Evolutionary conservation across 92 coral and sea anemone genomes (phyloP), one percentile per base, ranked within the genome.

Genomic region (Bergia puertoricense): DNA sequence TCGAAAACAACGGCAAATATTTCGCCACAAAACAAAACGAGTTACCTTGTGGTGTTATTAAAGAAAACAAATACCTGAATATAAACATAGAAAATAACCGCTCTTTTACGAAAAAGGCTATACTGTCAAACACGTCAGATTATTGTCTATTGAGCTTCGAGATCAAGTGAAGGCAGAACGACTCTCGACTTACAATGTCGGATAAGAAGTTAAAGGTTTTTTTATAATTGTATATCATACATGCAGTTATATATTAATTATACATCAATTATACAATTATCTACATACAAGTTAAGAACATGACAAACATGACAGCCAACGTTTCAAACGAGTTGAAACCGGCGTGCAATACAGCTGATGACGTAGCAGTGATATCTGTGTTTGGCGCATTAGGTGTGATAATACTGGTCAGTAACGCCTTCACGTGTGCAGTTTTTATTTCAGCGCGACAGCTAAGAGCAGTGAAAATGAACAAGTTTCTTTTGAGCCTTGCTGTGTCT

Each of bases 401-500:
- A 18, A 90, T 94, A 54, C 85, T 90, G 18, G 46, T 86, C 75
- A 94, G 94, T n/a, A 94, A 94, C 76, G 40, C 85, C 39, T 86
- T 94, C 76, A 90, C 93, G 20, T 88, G 92, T 40, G 88, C 73
- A 5, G 94, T 94, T 16, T 94, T 94, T 67, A 68, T 94, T 38
- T 89, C 92, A 11, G 88, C 89, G 16, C 89, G 92, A 15, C 90
- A 86, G 30, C 91, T 94, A 68, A 88, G 95, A 5, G 68, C 82
- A n/a, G 74, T 51, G 41, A 86, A 90, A 16, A 94, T 92, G 95
- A 94, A 94, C 91, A 86, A 88, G 15, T 94, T 94, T 77, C 74
- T 94, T 51, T 77, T 92, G 22, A 94, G 93, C 54, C 85, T 92
- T 41, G 93, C 95, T 23, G 68, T 88, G 30, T 86, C 93, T 36